phyloP scores from a whole-genome alignment of 2,888 invertebrate species.

The Aphrophora alni region DNA sequence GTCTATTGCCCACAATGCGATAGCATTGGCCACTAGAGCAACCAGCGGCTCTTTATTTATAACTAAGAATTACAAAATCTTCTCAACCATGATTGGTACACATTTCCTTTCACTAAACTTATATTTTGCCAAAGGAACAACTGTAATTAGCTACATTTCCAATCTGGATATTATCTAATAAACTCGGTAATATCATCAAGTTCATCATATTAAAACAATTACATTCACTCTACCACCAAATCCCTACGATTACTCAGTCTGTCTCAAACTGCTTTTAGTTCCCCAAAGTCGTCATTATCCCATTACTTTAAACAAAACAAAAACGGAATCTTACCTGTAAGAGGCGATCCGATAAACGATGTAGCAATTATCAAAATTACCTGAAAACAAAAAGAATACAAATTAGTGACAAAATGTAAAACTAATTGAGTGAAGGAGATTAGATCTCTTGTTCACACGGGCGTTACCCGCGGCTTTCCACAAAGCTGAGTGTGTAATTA shows the following conservation, averaged over 20 bases:
- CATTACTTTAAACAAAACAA: background rate
- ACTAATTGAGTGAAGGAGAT: background rate
- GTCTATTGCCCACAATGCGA: too few species aligned
- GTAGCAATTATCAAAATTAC: background rate
- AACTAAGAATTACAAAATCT: too few species aligned
- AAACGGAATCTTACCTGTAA: background rate
- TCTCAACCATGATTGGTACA: too few species aligned
- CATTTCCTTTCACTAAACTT: too few species aligned
- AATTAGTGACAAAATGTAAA: constrained; percentile 9
- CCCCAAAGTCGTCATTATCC: background rate
- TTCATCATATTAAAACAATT: too few species aligned
- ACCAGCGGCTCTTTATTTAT: too few species aligned
- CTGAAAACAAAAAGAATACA: background rate
- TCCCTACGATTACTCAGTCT: background rate
- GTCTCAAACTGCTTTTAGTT: too few species aligned
- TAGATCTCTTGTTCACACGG: background rate
- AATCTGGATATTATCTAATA: too few species aligned
- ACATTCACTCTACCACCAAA: background rate
- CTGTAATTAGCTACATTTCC: too few species aligned
- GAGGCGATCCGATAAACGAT: background rate
- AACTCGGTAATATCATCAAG: too few species aligned
- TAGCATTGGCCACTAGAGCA: too few species aligned
- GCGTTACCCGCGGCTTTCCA: background rate
- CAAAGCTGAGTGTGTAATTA: background rate
- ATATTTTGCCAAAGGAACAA: too few species aligned